Evolutionary conservation across 2,113 vertebrate genomes (phyloP).

Genomic region (Heliornis fulica): DNA sequence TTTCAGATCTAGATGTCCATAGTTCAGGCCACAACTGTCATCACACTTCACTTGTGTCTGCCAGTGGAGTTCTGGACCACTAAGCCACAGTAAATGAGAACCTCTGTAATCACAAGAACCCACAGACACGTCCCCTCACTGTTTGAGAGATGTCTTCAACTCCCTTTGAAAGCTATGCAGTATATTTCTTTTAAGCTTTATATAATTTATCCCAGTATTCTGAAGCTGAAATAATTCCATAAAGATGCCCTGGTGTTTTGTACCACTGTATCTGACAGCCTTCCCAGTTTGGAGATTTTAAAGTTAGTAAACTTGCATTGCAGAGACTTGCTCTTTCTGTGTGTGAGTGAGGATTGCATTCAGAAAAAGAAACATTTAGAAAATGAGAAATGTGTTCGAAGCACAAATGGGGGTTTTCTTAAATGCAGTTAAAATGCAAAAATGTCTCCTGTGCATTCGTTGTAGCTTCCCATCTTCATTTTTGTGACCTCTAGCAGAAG

Average conservation of each 20-base stretch:
- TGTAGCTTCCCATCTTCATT: background rate
- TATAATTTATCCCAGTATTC: background rate
- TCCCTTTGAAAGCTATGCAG: background rate
- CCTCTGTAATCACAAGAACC: background rate
- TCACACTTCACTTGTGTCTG: background rate
- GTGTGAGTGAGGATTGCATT: background rate
- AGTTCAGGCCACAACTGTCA: background rate
- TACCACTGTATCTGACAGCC: background rate
- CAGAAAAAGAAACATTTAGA: constrained; percentile 26
- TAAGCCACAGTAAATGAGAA: background rate
- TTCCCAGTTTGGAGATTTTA: background rate
- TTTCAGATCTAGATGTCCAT: background rate
- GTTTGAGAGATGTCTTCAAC: background rate
- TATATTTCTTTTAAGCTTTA: background rate
- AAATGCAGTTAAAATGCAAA: background rate
- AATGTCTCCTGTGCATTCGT: background rate
- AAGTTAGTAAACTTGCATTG: constrained; percentile 1
- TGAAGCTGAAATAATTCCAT: background rate
- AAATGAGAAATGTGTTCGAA: constrained; percentile 34
- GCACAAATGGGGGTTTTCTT: background rate
- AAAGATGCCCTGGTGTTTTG: background rate
- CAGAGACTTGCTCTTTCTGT: background rate
- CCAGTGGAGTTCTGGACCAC: background rate
- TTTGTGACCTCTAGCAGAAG: constrained; percentile 27
- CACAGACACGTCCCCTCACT: background rate